Evolutionary conservation across 2,113 vertebrate genomes (phyloP).

Genomic region (Athene noctua): DNA sequence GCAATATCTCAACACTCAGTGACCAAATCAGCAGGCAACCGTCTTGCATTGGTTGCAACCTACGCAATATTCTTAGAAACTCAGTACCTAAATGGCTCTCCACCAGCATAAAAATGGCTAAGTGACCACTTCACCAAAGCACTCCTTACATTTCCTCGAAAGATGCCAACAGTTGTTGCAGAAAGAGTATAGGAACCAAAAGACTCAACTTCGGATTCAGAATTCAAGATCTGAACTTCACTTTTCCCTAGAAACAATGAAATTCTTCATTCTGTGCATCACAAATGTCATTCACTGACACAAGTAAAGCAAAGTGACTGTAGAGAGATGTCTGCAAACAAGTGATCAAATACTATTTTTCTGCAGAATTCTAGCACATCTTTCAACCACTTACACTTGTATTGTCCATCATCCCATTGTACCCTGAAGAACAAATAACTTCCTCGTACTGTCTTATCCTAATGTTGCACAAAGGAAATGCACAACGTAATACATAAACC

Average conservation of each 20-base stretch:
- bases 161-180: neutral
- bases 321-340: neutral
- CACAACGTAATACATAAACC: neutral
- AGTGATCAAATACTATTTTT: neutral
- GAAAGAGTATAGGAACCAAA: neutral
- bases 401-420: too few relatives aligned
- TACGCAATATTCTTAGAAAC: neutral
- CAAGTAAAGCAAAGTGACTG: rapidly evolving
- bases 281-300: neutral
- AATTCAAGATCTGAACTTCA: neutral
- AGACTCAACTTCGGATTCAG: rapidly evolving
- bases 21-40: neutral
- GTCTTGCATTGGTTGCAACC: neutral
- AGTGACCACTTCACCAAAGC: neutral
- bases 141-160: neutral
- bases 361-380: neutral
- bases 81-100: neutral
- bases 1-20: neutral
- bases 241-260: neutral
- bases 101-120: neutral
- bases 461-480: neutral
- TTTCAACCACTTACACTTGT: neutral
- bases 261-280: neutral
- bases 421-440: neutral
- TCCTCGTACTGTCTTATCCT: neutral